Base-by-base conservation (phyloP, 2,797 vertebrate genomes). In the Pangasius sanitwongsei region DNA sequence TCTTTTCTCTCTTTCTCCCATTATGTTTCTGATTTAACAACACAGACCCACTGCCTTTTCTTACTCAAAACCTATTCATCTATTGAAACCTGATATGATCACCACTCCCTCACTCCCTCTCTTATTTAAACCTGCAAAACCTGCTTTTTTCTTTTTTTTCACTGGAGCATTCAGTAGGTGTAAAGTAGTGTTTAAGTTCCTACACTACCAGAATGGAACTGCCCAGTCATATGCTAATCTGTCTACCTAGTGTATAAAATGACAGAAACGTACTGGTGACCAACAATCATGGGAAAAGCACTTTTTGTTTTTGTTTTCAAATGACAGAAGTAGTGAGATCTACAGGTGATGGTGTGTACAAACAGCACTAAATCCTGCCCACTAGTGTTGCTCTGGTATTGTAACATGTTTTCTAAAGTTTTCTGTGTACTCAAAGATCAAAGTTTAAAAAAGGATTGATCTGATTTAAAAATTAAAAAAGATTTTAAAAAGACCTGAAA, bases 111-210 rank as follows among this genome's bases (percentile, higher is more conserved):
- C 57, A 83, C 8, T 9, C 70, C 9, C 41, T 41, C 41, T 28
- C 41, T 83, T 57, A 81, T 16, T 63, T 34, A 89, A 91, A 89
- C 88, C 31, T 81, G 86, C 15, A 86, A 75, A 88, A 87, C 91
- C 87, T 77, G 88, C 72, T 82, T 37, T 34, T 53, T 53, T 53
- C 2, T 53, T 48, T 78, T 82, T 82, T 82, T 41, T 25, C 6
- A 83, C 6, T 48, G 6, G 23, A 37, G 1, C 5, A 4, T 34
- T 82, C 61, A 81, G 18, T 34, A n/a, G 15, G 20, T n/a, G n/a
- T 31, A 80, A 18, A 0, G 16, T 48, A 69, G 23, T 16, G n/a
- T 37, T 65, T 75, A n/a, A 41, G 9, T 18, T 55, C 41, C 31
- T 65, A 31, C 18, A n/a, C 28, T 1, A 20, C 34, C 25, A 75